Conservation (phyloP, 2,797 vertebrate genomes). For the Peromyscus melanophrys region DNA sequence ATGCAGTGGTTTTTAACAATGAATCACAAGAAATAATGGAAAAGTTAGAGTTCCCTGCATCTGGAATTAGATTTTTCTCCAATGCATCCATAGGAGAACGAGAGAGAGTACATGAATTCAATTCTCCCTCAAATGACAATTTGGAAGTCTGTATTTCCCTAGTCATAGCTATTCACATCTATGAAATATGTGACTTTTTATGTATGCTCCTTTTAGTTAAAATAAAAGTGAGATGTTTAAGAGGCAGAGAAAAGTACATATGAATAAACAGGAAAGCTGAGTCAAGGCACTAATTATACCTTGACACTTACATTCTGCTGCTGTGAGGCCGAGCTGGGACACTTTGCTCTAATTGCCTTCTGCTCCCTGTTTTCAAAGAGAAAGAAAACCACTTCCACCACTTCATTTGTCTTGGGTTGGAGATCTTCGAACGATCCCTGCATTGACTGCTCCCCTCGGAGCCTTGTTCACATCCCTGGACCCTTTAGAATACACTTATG, state of each 20-base stretch:
- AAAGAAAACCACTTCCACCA: not conserved
- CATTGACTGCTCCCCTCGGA: not conserved
- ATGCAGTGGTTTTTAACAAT: not conserved
- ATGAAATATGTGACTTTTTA: conserved; percentile 22
- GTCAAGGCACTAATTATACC: conserved; percentile 68
- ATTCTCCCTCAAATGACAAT: not conserved
- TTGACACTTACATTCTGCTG: conserved; percentile 57
- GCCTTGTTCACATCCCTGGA: not conserved
- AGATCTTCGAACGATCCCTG: not conserved
- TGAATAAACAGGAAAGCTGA: conserved; percentile 73
- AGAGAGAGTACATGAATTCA: not conserved
- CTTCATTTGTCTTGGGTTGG: conserved; percentile 35
- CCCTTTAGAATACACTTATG: not conserved
- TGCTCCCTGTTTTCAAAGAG: conserved; percentile 11
- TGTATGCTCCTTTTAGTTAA: conserved; percentile 65
- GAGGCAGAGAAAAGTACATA: conserved; percentile 1
- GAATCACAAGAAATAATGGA: not conserved
- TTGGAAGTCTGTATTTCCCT: not conserved
- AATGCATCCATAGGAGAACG: not conserved
- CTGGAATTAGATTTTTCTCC: not conserved
- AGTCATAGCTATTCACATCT: conserved; percentile 14
- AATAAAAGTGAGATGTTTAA: conserved; percentile 61
- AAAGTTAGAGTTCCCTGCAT: not conserved
- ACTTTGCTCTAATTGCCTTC: conserved; percentile 47
- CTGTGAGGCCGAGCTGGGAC: not conserved